Conservation (phyloP, 2,888 invertebrate species). For the Cerastis rubricosa region DNA sequence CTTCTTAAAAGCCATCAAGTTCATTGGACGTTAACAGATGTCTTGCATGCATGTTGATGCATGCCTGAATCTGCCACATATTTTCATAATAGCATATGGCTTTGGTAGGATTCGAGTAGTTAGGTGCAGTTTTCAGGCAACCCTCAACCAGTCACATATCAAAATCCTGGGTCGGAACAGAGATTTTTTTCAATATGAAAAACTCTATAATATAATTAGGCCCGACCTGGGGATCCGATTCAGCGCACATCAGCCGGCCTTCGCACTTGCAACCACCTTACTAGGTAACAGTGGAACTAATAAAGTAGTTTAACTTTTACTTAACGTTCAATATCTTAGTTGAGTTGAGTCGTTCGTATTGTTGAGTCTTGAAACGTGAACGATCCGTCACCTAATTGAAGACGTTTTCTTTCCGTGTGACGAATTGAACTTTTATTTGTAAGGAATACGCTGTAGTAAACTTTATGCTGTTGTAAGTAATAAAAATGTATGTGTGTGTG, state of each 20-base stretch:
- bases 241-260: not conserved
- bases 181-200: not conserved
- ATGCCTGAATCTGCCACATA: not conserved
- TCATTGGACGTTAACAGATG: not conserved
- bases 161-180: not conserved
- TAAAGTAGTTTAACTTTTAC: not conserved
- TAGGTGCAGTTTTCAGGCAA: not conserved
- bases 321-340: not conserved
- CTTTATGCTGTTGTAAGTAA: constrained; percentile 16
- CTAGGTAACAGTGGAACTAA: not conserved
- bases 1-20: not conserved
- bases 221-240: no score
- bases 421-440: constrained; percentile 32
- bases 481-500: not conserved
- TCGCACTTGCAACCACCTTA: not conserved
- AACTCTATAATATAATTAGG: not conserved
- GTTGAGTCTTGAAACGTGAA: constrained; percentile 1
- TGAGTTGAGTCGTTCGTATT: not conserved
- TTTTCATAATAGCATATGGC: not conserved
- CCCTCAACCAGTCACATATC: not conserved
- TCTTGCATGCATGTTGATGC: no score
- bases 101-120: not conserved
- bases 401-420: constrained; percentile 22
- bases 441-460: constrained; percentile 18
- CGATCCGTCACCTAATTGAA: constrained; percentile 31